phyloP scores from a whole-genome alignment of 35 echinoderm and acorn worm species.

The Ptychodera flava region DNA sequence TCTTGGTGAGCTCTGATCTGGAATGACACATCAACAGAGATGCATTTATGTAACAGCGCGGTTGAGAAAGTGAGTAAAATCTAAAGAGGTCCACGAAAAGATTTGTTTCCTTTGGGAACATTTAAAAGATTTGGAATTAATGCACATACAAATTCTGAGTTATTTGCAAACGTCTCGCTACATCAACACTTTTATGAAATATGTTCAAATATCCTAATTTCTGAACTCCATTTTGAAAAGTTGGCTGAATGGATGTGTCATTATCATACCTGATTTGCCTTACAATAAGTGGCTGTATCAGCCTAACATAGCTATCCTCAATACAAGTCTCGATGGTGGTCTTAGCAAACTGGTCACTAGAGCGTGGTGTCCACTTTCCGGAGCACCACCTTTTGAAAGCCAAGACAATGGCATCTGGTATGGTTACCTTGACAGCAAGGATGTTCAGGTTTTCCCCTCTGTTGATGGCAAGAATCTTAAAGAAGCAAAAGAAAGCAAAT shows the following conservation, averaged over 20 bases:
- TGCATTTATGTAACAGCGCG: no score
- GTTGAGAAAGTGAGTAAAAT: no score
- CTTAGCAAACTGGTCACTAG: background rate
- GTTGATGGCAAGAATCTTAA: slow-evolving; percentile 78
- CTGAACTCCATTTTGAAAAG: no score
- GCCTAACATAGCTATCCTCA: slow-evolving; percentile 61
- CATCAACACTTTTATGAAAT: no score
- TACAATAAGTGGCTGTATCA: slow-evolving; percentile 55
- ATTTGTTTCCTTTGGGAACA: no score
- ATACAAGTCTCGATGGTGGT: slow-evolving; percentile 28
- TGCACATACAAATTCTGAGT: no score
- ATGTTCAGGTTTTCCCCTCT: slow-evolving; percentile 57
- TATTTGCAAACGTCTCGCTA: no score
- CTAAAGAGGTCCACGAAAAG: no score
- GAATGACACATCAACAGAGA: slow-evolving; percentile 12
- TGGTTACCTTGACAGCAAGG: slow-evolving; percentile 44
- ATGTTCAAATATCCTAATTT: no score
- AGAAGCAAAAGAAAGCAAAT: background rate
- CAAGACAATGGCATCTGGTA: slow-evolving; percentile 17
- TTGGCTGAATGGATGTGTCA: no score
- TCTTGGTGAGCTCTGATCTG: slow-evolving; percentile 81
- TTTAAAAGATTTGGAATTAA: no score
- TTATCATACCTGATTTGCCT: slow-evolving; percentile 63
- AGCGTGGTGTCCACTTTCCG: slow-evolving; percentile 28
- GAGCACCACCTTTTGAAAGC: slow-evolving; percentile 34